Conservation (phyloP, 2,888 invertebrate genomes). For the Eupithecia centaureata region DNA sequence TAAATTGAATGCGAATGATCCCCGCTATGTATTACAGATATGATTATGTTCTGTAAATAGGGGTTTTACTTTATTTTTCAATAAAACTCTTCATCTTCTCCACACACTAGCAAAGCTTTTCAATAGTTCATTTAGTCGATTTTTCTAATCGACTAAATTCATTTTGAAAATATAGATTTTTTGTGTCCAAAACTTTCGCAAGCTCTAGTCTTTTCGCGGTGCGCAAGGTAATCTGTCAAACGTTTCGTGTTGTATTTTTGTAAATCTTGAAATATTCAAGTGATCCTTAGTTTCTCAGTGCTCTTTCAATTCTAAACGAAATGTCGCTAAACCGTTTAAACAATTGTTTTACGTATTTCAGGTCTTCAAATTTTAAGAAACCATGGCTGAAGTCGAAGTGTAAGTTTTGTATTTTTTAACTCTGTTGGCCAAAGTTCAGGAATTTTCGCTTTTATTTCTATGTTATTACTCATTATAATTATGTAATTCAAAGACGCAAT, state of each 20-base stretch:
- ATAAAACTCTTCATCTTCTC: too few species aligned
- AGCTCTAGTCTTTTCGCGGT: constrained; percentile 77
- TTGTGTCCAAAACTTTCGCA: constrained; percentile 46
- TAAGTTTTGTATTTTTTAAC: constrained; percentile 80
- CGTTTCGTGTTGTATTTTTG: constrained; percentile 61
- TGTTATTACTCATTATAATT: background rate
- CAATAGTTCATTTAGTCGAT: constrained; percentile 11
- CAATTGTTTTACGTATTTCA: constrained; percentile 75
- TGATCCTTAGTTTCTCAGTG: constrained; percentile 59
- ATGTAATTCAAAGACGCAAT: background rate
- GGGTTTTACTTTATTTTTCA: too few species aligned
- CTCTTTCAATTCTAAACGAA: constrained; percentile 42
- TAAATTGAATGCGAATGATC: too few species aligned
- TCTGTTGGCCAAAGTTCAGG: constrained; percentile 17
- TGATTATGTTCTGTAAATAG: too few species aligned
- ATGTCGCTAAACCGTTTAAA: constrained; percentile 58
- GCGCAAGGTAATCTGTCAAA: constrained; percentile 82
- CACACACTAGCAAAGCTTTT: background rate
- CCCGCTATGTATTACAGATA: too few species aligned
- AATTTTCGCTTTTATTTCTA: background rate
- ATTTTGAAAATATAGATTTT: constrained; percentile 10
- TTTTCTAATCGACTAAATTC: constrained; percentile 22
- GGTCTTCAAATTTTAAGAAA: constrained; percentile 71
- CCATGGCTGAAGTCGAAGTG: constrained; percentile 93
- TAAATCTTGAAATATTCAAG: constrained; percentile 67